Base-by-base conservation (phyloP, 1,140 invertebrate genomes). In the Eumeta japonica region DNA sequence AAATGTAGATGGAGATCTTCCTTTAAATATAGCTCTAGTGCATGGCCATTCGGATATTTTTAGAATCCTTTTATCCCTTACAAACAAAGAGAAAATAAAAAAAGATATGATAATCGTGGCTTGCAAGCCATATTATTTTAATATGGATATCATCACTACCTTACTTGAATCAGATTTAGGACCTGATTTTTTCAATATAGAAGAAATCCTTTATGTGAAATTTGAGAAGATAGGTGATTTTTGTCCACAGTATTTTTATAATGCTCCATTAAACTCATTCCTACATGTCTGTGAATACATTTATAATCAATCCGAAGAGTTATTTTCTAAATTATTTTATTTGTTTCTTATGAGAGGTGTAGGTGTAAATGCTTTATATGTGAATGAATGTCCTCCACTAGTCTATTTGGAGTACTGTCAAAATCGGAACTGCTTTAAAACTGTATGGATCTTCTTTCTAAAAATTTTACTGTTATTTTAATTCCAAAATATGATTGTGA, bases 221-320 rank as follows among this genome's bases (percentile, higher is more conserved):
- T 32, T 62, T 13, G 63, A 73, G 35, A 43, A 53, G 37, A 59
- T 71, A 41, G 62, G 61, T 43, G 54, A 53, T 24, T 52, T 52
- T 19, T 39, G 44, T 18, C 63, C 60, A 3, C 37, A 13, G 14
- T 76, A 75, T 36, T 18, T 43, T 10, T 50, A 51, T 24, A 67
- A 62, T 52, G 57, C 67, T 16, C 70, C 71, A 10, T 35, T 77
- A 3, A 74, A 68, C 34, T 63, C 59, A 31, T 66, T 57, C 37
- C 49, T 77, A 27, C 62, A 72, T 50, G 64, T 77, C 17, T 61
- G 57, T 52, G 68, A 71, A 57, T 75, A 77, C 41, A 67, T 77
- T 41, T 75, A 68, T 43, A 58, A 62, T 12, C 45, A 54, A 30
- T 62, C 59, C 13, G 49, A 43, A 27, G 60, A 72, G 11, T 59